Evolutionary conservation across 2,888 invertebrate species (phyloP).

Genomic region (Galeopsomyia nigrocyanea): DNA sequence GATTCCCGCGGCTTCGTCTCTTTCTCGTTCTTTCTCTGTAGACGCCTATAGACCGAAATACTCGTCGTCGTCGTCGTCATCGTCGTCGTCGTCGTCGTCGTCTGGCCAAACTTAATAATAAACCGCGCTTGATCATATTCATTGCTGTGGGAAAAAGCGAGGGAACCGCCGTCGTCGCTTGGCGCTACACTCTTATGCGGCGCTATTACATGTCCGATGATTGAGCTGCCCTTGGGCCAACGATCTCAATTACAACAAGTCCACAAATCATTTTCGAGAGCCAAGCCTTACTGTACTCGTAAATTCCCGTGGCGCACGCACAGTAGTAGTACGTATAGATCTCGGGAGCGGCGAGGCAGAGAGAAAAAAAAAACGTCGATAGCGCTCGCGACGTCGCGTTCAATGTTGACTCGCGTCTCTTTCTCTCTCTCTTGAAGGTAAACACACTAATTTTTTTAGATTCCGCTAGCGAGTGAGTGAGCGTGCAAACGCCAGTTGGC

Average conservation of each 20-base stretch:
- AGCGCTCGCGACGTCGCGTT: slow-evolving; percentile 9
- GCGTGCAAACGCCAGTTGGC: background rate
- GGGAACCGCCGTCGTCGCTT: background rate
- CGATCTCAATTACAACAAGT: slow-evolving; percentile 37
- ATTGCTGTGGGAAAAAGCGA: slow-evolving; percentile 37
- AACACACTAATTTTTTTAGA: slow-evolving; percentile 2
- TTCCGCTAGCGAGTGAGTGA: background rate
- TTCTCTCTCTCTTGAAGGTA: background rate
- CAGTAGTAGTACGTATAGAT: slow-evolving; percentile 20
- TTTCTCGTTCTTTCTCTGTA: background rate
- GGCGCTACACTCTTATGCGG: too few relatives aligned
- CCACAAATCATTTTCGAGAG: slow-evolving; percentile 32
- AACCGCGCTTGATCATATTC: too few relatives aligned
- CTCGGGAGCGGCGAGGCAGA: slow-evolving; percentile 10
- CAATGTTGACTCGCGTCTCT: background rate
- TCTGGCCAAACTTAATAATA: too few relatives aligned
- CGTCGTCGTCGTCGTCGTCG: too few relatives aligned
- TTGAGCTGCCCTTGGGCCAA: slow-evolving; percentile 44
- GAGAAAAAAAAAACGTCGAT: slow-evolving; percentile 34
- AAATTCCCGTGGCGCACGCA: too few relatives aligned
- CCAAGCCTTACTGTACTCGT: too few relatives aligned
- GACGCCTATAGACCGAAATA: slow-evolving; percentile 18
- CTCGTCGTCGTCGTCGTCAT: too few relatives aligned
- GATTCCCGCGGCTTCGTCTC: background rate
- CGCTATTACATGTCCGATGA: slow-evolving; percentile 14